These are phyloP conservation scores for Gobio gobio DNA, from an alignment of 2,113 vertebrate genomes.

Conservation along the genomic window DNA sequence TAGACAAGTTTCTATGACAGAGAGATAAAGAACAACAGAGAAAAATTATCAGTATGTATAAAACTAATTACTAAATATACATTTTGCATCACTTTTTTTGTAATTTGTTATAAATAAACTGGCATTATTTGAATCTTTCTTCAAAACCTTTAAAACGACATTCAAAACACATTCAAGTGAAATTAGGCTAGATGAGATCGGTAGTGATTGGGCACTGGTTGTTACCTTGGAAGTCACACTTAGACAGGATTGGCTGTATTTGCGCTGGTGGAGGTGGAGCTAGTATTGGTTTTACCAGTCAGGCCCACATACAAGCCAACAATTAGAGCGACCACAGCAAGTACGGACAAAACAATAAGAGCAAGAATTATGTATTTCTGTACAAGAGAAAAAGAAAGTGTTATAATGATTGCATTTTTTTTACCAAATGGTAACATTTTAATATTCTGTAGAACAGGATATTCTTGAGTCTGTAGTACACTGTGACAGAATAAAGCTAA, in stretches of 20 bases:
- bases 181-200: slow-evolving; percentile 8
- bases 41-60: background rate
- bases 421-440: background rate
- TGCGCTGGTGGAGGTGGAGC: slow-evolving; percentile 45
- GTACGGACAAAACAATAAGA: slow-evolving; percentile 79
- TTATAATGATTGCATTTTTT: slow-evolving; percentile 1
- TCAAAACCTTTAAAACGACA: too few species aligned
- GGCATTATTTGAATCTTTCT: background rate
- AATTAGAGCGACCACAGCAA: slow-evolving; percentile 85
- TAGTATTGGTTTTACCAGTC: slow-evolving; percentile 73
- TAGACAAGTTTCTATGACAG: slow-evolving; percentile 82
- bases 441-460: background rate
- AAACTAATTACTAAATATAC: background rate
- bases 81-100: background rate
- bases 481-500: background rate
- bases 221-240: slow-evolving; percentile 62
- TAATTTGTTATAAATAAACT: background rate
- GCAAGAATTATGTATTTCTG: slow-evolving; percentile 92
- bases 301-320: slow-evolving; percentile 88
- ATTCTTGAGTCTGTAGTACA: background rate
- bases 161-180: background rate
- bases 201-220: slow-evolving; percentile 2
- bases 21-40: background rate
- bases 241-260: slow-evolving; percentile 49
- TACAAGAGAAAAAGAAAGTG: slow-evolving; percentile 67